These are phyloP conservation scores for Lochmaea capreae DNA, from an alignment of 2,888 invertebrate species.

Conservation along the genomic window DNA sequence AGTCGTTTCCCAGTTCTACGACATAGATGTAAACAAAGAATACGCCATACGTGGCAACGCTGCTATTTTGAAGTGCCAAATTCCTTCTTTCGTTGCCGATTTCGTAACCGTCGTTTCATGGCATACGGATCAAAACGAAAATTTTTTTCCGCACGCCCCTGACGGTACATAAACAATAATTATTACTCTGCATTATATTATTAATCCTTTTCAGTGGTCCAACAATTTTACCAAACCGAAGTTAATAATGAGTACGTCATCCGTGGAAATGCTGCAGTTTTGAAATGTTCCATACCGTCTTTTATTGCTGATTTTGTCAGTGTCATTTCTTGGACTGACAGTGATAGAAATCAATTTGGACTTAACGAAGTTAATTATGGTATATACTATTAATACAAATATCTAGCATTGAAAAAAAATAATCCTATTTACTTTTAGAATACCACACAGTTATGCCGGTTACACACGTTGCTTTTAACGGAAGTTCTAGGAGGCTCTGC, in stretches of 20 bases:
- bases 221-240: constrained; percentile 91
- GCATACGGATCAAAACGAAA: constrained; percentile 84
- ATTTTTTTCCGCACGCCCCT: constrained; percentile 72
- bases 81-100: constrained; percentile 93
- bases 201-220: constrained; percentile 77
- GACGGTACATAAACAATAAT: constrained; percentile 55
- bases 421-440: too few relatives aligned
- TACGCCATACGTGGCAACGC: constrained; percentile 91
- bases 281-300: constrained; percentile 90
- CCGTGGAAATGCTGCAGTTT: constrained; percentile 86
- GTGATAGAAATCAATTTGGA: constrained; percentile 79
- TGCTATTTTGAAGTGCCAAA: constrained; percentile 88
- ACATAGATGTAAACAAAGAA: constrained; percentile 88
- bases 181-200: neutral
- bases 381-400: constrained; percentile 48
- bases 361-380: constrained; percentile 73
- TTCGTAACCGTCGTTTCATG: constrained; percentile 89
- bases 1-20: constrained; percentile 86
- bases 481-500: too few relatives aligned
- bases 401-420: too few relatives aligned
- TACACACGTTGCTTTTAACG: too few relatives aligned
- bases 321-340: constrained; percentile 87
- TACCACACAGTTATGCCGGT: too few relatives aligned
- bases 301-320: constrained; percentile 92
- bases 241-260: constrained; percentile 94